Percentiles rank a stretch among this genome's conserved stretches.
These are phyloP conservation scores for Laupala kohalensis DNA, from an alignment of 1,140 invertebrate species.

Conservation along the genomic window DNA sequence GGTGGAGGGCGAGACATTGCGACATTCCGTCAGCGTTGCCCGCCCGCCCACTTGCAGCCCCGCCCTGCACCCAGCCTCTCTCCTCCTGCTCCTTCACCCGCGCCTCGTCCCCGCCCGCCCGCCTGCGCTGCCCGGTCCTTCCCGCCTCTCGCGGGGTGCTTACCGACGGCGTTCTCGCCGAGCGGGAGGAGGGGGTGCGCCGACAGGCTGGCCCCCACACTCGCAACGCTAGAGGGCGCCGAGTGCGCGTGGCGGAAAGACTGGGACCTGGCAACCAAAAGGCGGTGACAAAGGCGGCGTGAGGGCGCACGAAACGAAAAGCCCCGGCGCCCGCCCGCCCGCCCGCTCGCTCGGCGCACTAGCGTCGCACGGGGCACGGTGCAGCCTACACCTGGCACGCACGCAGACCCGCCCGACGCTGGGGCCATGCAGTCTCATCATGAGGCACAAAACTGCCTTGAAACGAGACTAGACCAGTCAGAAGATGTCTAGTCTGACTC, in stretches of 20 bases:
- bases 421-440: not conserved
- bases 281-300: too few relatives aligned
- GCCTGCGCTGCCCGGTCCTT: conserved; percentile 18
- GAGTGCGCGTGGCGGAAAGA: conserved; percentile 58
- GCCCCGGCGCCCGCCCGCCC: too few relatives aligned
- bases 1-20: conserved; percentile 31
- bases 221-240: conserved; percentile 42
- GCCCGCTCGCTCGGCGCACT: too few relatives aligned
- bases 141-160: conserved; percentile 21
- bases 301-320: not conserved
- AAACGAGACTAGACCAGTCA: too few relatives aligned
- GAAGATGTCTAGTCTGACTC: too few relatives aligned
- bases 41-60: conserved; percentile 18
- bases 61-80: conserved; percentile 23
- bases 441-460: too few relatives aligned
- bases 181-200: conserved; percentile 72
- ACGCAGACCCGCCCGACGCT: too few relatives aligned
- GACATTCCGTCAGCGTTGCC: conserved; percentile 28
- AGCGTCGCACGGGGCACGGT: too few relatives aligned
- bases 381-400: not conserved
- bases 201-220: conserved; percentile 61
- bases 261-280: conserved; percentile 51
- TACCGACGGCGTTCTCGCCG: conserved; percentile 39
- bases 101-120: conserved; percentile 20
- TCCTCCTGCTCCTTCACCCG: too few relatives aligned